Evolutionary conservation across 2,888 invertebrate species (phyloP).

Genomic region (Diaperis boleti): DNA sequence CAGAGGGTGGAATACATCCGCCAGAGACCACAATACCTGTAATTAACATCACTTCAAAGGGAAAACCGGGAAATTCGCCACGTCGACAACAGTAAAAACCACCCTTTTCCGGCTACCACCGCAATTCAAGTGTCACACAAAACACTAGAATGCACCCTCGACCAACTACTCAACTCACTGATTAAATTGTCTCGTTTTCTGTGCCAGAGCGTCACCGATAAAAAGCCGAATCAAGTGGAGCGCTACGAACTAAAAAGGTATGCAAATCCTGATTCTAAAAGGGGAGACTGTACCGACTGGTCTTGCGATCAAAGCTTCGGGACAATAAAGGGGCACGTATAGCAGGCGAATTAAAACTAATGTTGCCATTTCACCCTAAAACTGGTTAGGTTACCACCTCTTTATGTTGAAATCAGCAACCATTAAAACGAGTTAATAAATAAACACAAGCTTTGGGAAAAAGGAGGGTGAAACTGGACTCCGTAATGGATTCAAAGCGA

Average conservation of each 20-base stretch:
- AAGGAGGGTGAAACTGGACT: conserved; percentile 2
- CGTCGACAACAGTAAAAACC: conserved; percentile 38
- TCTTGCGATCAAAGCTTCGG: conserved; percentile 8
- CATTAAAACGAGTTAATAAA: conserved; percentile 14
- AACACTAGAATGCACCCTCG: conserved; percentile 32
- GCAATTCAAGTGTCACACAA: conserved; percentile 35
- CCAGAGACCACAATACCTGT: conserved; percentile 29
- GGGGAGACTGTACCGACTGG: conserved; percentile 7
- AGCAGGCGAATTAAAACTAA: conserved; percentile 17
- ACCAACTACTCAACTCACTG: conserved; percentile 23
- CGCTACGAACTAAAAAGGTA: conserved; percentile 20
- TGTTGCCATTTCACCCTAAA: neutral
- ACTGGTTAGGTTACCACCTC: conserved; percentile 2
- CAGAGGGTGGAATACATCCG: conserved; percentile 10
- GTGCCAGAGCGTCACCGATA: conserved; percentile 16
- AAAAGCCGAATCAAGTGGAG: conserved; percentile 24
- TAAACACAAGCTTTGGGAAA: conserved; percentile 3
- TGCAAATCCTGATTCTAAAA: conserved; percentile 25
- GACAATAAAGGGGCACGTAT: conserved; percentile 1
- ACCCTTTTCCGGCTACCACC: conserved; percentile 29
- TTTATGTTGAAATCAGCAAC: neutral
- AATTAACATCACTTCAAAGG: conserved; percentile 38
- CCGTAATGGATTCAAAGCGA: neutral
- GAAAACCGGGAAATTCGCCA: conserved; percentile 20
- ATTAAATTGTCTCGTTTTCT: conserved; percentile 36